Percentiles rank a stretch among this genome's conserved stretches.
Evolutionary conservation across 2,888 invertebrate genomes (phyloP).

Genomic region (Pterobdella sp.): DNA sequence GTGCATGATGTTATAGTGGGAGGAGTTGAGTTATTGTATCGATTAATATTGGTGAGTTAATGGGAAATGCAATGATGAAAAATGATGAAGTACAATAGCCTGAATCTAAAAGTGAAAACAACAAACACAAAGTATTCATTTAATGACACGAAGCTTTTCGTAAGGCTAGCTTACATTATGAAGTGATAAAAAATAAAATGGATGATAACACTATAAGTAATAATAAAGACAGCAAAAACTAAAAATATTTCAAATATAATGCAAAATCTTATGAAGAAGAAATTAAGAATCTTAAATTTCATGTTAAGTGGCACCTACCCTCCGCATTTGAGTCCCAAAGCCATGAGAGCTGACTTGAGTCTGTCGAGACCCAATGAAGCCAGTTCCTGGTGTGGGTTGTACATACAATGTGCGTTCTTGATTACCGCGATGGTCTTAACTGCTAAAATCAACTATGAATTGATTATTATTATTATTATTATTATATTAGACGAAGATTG

Average conservation of each 20-base stretch:
- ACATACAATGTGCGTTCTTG: too few relatives aligned
- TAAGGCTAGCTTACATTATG: too few relatives aligned
- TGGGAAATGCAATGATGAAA: too few relatives aligned
- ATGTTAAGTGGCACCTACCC: constrained; percentile 57
- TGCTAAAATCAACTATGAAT: too few relatives aligned
- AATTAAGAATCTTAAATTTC: not conserved
- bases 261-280: not conserved
- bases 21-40: not conserved
- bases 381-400: constrained; percentile 61
- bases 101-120: too few relatives aligned
- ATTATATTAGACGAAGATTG: too few relatives aligned
- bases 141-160: too few relatives aligned
- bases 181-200: not conserved
- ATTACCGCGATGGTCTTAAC: too few relatives aligned
- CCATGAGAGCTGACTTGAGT: constrained; percentile 91
- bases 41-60: too few relatives aligned
- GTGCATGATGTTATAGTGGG: not conserved
- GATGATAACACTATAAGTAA: not conserved
- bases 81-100: too few relatives aligned
- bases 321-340: constrained; percentile 91
- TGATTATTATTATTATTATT: too few relatives aligned
- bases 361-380: constrained; percentile 93
- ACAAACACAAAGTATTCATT: too few relatives aligned
- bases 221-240: constrained; percentile 5
- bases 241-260: not conserved